Conservation (phyloP, 2,888 invertebrate genomes). For the Tricholauxania praeusta region DNA sequence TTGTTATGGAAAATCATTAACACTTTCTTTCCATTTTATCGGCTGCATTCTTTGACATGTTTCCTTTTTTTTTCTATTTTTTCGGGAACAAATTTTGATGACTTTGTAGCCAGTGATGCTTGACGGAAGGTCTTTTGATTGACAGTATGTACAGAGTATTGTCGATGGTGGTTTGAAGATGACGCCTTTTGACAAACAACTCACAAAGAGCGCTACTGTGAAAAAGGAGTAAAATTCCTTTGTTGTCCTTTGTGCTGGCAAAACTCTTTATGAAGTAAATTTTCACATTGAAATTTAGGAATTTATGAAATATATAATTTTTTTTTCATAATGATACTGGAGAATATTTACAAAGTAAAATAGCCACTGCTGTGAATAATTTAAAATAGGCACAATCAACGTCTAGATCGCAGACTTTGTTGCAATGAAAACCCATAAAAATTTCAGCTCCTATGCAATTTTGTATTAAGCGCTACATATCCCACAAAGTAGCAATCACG, state of each 20-base stretch:
- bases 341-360: too few relatives aligned
- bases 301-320: too few relatives aligned
- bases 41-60: background rate
- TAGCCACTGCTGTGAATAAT: too few relatives aligned
- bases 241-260: background rate
- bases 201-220: background rate
- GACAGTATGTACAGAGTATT: background rate
- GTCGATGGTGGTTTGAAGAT: background rate
- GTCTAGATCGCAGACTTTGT: too few relatives aligned
- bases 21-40: constrained; percentile 45
- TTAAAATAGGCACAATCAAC: too few relatives aligned
- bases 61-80: constrained; percentile 2
- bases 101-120: constrained; percentile 16
- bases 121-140: constrained; percentile 7
- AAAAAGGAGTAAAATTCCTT: background rate
- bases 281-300: background rate
- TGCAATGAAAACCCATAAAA: too few relatives aligned
- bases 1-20: constrained; percentile 46
- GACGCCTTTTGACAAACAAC: constrained; percentile 21
- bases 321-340: too few relatives aligned
- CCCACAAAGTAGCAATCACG: too few relatives aligned
- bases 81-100: background rate
- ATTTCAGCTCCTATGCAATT: too few relatives aligned
- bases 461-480: too few relatives aligned
- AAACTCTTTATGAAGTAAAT: background rate